Conservation (phyloP, 2,888 invertebrate genomes). For the Drosophila algonquin region DNA sequence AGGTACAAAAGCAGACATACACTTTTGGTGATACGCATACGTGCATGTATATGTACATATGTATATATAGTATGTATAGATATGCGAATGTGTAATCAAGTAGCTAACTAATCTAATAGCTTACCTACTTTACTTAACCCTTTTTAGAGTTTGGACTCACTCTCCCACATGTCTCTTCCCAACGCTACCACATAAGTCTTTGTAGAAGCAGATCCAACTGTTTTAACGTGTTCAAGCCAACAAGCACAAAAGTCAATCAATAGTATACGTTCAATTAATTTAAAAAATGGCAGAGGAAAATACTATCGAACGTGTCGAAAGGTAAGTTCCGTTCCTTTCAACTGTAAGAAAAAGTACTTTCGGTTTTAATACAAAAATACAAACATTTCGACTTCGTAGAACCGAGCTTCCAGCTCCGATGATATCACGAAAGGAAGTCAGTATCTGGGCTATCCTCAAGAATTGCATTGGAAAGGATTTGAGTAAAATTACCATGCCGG, state of each 20-base stretch:
- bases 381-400: slow-evolving; percentile 84
- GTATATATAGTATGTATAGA: background rate
- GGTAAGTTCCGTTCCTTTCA: slow-evolving; percentile 10
- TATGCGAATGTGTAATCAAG: slow-evolving; percentile 12
- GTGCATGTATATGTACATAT: background rate
- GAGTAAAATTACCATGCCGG: slow-evolving; percentile 97
- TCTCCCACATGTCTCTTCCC: slow-evolving; percentile 18
- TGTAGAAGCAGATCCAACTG: background rate
- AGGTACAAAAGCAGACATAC: background rate
- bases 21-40: background rate
- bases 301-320: slow-evolving; percentile 20
- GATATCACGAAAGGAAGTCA: slow-evolving; percentile 91
- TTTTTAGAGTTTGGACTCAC: slow-evolving; percentile 9
- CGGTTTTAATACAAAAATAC: background rate
- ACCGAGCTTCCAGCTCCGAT: slow-evolving; percentile 89
- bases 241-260: slow-evolving; percentile 32
- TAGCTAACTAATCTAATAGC: slow-evolving; percentile 15
- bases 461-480: slow-evolving; percentile 96
- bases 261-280: slow-evolving; percentile 16
- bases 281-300: slow-evolving; percentile 28
- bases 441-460: slow-evolving; percentile 95
- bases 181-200: background rate
- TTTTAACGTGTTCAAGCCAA: slow-evolving; percentile 21
- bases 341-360: background rate
- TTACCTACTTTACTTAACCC: slow-evolving; percentile 11